A percentile compares a stretch with the other conserved stretches of the same genome.
phyloP scores from a whole-genome alignment of 2,113 vertebrate genomes.

The Pituophis catenifer region DNA sequence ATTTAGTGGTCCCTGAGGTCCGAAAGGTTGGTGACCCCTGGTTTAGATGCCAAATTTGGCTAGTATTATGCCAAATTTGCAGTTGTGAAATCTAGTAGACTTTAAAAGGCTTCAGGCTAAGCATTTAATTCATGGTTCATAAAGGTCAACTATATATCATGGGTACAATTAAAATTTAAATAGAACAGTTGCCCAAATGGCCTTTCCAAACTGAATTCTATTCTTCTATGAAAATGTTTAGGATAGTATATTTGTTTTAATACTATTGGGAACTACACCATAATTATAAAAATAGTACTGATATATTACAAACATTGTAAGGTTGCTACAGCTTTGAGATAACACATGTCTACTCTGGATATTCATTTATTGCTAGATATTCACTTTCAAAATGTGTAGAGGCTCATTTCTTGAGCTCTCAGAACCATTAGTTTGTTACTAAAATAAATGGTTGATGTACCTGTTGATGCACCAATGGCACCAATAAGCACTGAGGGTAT shows the following conservation, averaged over 20 bases:
- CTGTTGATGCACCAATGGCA: conserved; percentile 93
- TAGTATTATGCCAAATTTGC: too few relatives aligned
- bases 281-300: neutral
- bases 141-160: neutral
- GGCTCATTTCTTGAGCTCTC: neutral
- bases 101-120: neutral
- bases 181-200: neutral
- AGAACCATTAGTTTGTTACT: neutral
- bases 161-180: neutral
- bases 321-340: neutral
- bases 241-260: neutral
- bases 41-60: neutral
- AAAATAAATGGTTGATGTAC: conserved; percentile 64
- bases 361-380: neutral
- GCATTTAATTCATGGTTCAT: neutral
- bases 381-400: neutral
- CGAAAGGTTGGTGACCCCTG: neutral
- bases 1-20: too few relatives aligned
- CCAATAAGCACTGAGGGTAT: conserved; percentile 90
- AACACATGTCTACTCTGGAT: neutral
- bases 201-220: neutral
- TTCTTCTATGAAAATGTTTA: neutral
- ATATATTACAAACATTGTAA: neutral
- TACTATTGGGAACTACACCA: neutral
- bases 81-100: neutral